Evolutionary conservation across 1,140 invertebrate species (phyloP), one percentile per base, ranked within the genome.

Genomic region (Calliopsis andreniformis): DNA sequence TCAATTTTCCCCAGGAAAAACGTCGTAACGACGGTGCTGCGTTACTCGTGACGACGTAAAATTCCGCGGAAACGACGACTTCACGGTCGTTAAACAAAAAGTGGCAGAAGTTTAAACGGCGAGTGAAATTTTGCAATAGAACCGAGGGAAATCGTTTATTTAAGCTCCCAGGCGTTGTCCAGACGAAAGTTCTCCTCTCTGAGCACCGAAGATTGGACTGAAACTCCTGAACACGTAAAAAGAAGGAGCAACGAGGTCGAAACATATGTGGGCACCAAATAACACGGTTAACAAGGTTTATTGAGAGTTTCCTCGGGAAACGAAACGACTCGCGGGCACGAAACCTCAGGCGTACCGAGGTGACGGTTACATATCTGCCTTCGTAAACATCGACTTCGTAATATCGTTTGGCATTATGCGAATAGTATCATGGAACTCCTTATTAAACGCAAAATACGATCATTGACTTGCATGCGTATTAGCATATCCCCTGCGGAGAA

Each of bases 381-480:
- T 18, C 5, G 42, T 47, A 63, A 63, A 63, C 61, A 63, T 47
- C 18, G 42, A 16, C 30, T 47, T n/a, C 32, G 14, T 39, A 59
- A n/a, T 42, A 28, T 30, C 42, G 16, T 2, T 0, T 10, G 10
- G 25, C 61, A 63, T 63, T 63, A 63, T 63, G 25, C 42, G 6
- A 45, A 30, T 42, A 10, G 35, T 63, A 47, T 63, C 42, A 16
- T 14, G 42, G 30, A 43, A 47, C 14, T 59, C 56, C 42, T 63
- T 47, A 63, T 63, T 63, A 63, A 47, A 63, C n/a, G 23, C 12
- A 30, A 18, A 47, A 16, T 42, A 25, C 42, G 25, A 59, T 59
- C 56, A 39, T 59, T 59, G 56, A 35, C 56, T 59, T 59, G 56
- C 56, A 59, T 59, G 32, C 14, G 20, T 59, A 59, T 59, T 59